Conservation (phyloP, 2,888 invertebrate species). For the Tipula unca region DNA sequence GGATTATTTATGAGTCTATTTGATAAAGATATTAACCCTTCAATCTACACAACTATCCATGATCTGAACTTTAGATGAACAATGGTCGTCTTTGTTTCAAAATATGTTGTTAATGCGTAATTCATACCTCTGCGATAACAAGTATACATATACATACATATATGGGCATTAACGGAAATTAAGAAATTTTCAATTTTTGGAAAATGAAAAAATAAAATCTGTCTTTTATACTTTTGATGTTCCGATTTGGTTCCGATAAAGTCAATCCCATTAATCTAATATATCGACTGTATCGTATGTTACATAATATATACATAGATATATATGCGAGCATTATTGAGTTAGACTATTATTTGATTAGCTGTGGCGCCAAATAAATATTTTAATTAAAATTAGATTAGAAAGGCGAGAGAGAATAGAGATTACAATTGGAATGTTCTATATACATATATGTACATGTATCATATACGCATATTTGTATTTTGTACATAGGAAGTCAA, state of each 20-base stretch:
- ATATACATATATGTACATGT: not conserved
- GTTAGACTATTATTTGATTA: not conserved
- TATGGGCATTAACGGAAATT: too few relatives aligned
- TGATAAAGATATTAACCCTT: not conserved
- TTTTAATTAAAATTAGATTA: not conserved
- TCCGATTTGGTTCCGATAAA: not conserved
- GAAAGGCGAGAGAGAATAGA: not conserved
- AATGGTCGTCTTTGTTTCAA: not conserved
- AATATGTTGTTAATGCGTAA: not conserved
- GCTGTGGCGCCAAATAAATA: not conserved
- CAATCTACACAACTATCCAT: not conserved
- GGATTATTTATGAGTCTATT: not conserved
- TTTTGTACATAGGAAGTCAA: too few relatives aligned
- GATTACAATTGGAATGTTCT: not conserved
- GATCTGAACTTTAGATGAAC: not conserved
- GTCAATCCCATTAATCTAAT: not conserved
- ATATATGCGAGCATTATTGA: not conserved
- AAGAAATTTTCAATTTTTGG: not conserved
- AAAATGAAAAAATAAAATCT: too few relatives aligned
- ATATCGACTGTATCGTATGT: not conserved
- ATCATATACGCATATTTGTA: too few relatives aligned
- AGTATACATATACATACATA: too few relatives aligned
- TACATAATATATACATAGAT: not conserved
- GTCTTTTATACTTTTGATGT: not conserved
- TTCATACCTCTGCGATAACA: not conserved